Conservation (phyloP, 2,113 vertebrate genomes). For the Heptranchias perlo region DNA sequence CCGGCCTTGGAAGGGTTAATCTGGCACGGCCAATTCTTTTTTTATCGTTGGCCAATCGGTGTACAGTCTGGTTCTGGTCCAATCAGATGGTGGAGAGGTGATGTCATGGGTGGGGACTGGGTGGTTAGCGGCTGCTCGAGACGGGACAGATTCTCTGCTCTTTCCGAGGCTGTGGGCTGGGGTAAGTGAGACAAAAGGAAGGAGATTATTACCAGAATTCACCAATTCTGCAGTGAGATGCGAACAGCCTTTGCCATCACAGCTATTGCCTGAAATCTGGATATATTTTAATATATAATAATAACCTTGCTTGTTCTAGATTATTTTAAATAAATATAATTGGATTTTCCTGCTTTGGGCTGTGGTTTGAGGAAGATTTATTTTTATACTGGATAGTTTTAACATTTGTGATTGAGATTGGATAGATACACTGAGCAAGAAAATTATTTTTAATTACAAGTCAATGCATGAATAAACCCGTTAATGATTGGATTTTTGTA, state of each 20-base stretch:
- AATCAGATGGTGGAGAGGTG: neutral
- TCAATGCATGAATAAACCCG: neutral
- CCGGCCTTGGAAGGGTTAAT: neutral
- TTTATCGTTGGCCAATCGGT: neutral
- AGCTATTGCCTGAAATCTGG: neutral
- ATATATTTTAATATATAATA: neutral
- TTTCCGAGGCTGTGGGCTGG: neutral
- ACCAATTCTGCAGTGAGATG: neutral
- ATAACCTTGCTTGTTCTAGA: neutral
- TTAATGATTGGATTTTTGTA: neutral
- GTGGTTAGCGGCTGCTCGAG: neutral
- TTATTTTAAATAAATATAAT: neutral
- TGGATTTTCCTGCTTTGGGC: neutral
- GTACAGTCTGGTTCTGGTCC: neutral
- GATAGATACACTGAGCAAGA: neutral
- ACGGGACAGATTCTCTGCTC: neutral
- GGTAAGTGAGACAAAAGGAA: neutral
- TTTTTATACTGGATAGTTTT: too few species aligned
- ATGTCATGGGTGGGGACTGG: neutral
- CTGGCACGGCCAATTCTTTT: neutral
- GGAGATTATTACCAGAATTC: neutral
- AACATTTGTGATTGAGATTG: too few species aligned
- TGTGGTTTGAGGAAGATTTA: neutral
- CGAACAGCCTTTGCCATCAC: neutral
- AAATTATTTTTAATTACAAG: neutral